These are phyloP conservation scores for Spizaetus ornatus DNA, from an alignment of 2,113 vertebrate genomes.

Conservation along the genomic window DNA sequence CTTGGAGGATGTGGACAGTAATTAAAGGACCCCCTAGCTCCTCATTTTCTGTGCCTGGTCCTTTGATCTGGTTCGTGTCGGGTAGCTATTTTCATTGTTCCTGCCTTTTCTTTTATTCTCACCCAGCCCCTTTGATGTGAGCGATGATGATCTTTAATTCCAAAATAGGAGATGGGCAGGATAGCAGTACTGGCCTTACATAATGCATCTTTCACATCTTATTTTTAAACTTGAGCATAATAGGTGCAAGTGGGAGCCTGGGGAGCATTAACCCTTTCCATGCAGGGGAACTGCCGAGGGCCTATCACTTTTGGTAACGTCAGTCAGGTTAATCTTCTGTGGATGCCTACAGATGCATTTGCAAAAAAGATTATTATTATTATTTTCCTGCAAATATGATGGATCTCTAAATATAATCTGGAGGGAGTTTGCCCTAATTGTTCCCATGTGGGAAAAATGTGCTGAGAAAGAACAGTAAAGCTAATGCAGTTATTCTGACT, in stretches of 20 bases:
- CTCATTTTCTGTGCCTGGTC: conserved; percentile 82
- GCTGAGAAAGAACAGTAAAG: conserved; percentile 67
- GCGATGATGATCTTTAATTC: conserved; percentile 85
- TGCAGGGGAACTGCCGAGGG: not conserved
- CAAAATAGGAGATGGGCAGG: conserved; percentile 78
- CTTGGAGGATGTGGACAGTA: conserved; percentile 91
- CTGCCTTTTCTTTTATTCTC: conserved; percentile 84
- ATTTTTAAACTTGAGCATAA: conserved; percentile 77
- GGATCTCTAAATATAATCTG: conserved; percentile 72
- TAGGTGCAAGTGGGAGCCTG: conserved; percentile 58
- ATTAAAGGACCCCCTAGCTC: conserved; percentile 95
- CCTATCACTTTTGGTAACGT: not conserved
- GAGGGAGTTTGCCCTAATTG: conserved; percentile 77
- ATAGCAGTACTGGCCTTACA: conserved; percentile 72
- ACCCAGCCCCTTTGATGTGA: conserved; percentile 84
- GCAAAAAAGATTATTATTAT: not conserved
- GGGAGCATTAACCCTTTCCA: conserved; percentile 31
- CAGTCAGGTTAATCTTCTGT: conserved; percentile 13
- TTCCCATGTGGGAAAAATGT: conserved; percentile 73
- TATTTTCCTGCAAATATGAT: conserved; percentile 53
- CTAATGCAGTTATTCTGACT: conserved; percentile 52
- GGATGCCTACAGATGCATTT: not conserved
- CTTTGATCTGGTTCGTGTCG: conserved; percentile 95
- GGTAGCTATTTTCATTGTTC: conserved; percentile 82
- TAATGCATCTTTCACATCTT: conserved; percentile 78